phyloP scores from a whole-genome alignment of 2,797 vertebrate species.

The Amblyraja radiata region DNA sequence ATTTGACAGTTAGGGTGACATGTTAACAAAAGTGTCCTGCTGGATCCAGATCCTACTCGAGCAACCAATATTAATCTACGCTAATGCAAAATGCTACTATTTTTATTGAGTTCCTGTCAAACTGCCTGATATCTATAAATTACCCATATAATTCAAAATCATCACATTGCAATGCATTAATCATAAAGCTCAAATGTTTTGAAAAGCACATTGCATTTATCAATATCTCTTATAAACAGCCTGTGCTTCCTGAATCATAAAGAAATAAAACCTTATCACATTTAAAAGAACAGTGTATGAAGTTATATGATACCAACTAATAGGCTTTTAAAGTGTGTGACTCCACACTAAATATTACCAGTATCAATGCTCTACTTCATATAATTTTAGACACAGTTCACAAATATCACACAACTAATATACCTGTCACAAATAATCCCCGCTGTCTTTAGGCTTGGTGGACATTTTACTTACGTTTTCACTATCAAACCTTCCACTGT shows the following conservation, averaged over 20 bases:
- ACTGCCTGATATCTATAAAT: neutral
- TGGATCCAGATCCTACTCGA: neutral
- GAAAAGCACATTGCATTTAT: neutral
- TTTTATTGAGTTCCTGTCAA: neutral
- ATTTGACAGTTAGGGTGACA: neutral
- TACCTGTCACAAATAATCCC: slow-evolving; percentile 52
- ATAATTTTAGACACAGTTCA: slow-evolving; percentile 43
- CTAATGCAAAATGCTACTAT: neutral
- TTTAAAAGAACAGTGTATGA: slow-evolving; percentile 29
- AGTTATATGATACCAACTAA: neutral
- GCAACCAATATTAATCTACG: neutral
- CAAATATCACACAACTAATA: slow-evolving; percentile 49
- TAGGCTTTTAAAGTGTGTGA: neutral
- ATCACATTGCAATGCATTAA: neutral
- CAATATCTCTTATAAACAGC: neutral
- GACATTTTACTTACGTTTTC: slow-evolving; percentile 16
- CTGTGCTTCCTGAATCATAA: neutral
- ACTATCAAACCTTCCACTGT: neutral
- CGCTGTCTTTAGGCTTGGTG: slow-evolving; percentile 50
- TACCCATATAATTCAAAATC: neutral
- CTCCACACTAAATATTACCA: neutral
- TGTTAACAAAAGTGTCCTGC: neutral
- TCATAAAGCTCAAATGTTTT: neutral
- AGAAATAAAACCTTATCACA: neutral
- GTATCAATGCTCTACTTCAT: neutral